These are phyloP conservation scores for Crambe crambe DNA, from an alignment of 37 sponge, comb jelly and placozoan species.

Conservation along the genomic window DNA sequence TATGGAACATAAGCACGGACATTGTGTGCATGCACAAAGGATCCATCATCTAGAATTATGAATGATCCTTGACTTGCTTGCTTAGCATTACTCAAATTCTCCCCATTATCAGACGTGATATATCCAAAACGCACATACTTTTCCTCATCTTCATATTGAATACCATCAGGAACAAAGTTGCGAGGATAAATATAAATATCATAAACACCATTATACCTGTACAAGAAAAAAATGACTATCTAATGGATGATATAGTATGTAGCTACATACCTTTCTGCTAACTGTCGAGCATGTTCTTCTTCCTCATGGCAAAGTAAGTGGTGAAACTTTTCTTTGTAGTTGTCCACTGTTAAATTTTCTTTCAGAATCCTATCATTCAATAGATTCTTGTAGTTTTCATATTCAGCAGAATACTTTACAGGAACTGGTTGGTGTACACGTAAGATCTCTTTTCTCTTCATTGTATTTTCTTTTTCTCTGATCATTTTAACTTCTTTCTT, in stretches of 20 bases:
- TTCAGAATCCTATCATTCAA: too few relatives aligned
- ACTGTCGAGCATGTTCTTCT: conserved; percentile 41
- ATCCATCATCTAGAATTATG: neutral
- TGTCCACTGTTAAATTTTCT: conserved; percentile 25
- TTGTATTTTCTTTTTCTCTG: conserved; percentile 14
- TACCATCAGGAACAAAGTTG: too few relatives aligned
- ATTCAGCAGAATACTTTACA: neutral
- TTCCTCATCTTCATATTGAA: conserved; percentile 25
- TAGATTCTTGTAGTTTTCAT: too few relatives aligned
- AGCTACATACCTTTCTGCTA: conserved; percentile 48
- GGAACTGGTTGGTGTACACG: too few relatives aligned
- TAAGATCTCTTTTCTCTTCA: too few relatives aligned
- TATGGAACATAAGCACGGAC: conserved; percentile 1
- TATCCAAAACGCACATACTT: conserved; percentile 17
- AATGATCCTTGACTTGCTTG: conserved; percentile 54
- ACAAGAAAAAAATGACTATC: too few relatives aligned
- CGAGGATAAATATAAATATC: too few relatives aligned
- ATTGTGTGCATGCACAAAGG: neutral
- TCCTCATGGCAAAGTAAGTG: conserved; percentile 80
- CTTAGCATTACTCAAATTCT: conserved; percentile 35
- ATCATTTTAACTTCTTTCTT: conserved; percentile 12
- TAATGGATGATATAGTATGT: too few relatives aligned
- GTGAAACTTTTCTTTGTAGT: conserved; percentile 70
- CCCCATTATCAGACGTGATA: conserved; percentile 30
- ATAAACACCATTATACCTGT: too few relatives aligned